Percentiles rank a stretch among this genome's conserved stretches.
Evolutionary conservation across 2,888 invertebrate species (phyloP).

Genomic region (Megaustenia siamemsis): DNA sequence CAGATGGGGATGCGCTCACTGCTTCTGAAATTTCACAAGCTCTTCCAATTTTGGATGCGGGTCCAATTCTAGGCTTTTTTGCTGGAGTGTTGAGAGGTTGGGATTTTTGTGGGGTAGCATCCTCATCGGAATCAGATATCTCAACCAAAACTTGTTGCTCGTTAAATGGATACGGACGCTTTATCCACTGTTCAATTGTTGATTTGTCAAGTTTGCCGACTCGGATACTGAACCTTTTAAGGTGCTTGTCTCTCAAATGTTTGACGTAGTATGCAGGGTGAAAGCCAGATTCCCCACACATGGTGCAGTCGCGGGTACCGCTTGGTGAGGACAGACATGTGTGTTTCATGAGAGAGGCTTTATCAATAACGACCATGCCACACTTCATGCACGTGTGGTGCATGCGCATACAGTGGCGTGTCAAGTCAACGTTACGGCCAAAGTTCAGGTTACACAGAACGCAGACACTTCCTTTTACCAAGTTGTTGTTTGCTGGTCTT

Average conservation of each 20-base stretch:
- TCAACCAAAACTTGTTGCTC: conserved; percentile 43
- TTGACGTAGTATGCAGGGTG: conserved; percentile 66
- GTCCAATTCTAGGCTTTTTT: conserved; percentile 45
- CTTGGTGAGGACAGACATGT: conserved; percentile 66
- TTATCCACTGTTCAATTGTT: conserved; percentile 44
- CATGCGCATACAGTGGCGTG: conserved; percentile 71
- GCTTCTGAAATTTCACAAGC: neutral
- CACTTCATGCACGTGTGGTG: conserved; percentile 75
- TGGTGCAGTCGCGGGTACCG: conserved; percentile 64
- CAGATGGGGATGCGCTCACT: neutral
- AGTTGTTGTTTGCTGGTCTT: conserved; percentile 43
- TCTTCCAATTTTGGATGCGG: conserved; percentile 43
- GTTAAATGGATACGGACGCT: conserved; percentile 42
- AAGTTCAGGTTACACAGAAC: conserved; percentile 74
- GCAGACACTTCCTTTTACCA: conserved; percentile 69
- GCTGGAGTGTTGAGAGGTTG: neutral
- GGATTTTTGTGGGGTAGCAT: neutral
- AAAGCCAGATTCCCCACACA: conserved; percentile 67
- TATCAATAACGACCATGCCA: conserved; percentile 74
- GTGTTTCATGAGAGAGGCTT: conserved; percentile 66
- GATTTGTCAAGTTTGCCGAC: conserved; percentile 23
- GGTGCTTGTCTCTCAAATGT: conserved; percentile 65
- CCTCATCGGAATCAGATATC: conserved; percentile 47
- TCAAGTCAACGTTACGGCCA: conserved; percentile 73
- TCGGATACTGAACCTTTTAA: conserved; percentile 66